Percentiles rank a stretch among this genome's conserved stretches.
phyloP scores from a whole-genome alignment of 2,797 vertebrate species.

The Trichosurus vulpecula region DNA sequence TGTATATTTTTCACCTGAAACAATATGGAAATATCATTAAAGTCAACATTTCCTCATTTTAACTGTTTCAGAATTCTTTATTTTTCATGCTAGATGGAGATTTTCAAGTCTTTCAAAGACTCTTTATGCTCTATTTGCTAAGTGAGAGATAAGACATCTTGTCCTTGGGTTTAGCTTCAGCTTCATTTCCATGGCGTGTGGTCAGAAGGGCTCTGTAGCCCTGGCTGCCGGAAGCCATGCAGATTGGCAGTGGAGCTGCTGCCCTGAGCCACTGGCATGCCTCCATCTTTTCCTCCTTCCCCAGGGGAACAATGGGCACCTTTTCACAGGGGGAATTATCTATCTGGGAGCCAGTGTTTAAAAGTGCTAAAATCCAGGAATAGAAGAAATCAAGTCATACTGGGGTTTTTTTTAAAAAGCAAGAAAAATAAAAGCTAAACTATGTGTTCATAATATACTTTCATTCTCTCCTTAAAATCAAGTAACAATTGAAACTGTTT shows the following conservation, averaged over 20 bases:
- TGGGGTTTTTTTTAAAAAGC: neutral
- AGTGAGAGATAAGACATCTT: neutral
- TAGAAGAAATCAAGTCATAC: slow-evolving; percentile 9
- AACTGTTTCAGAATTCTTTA: neutral
- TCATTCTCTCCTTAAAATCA: slow-evolving; percentile 33
- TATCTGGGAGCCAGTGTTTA: neutral
- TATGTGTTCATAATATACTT: neutral
- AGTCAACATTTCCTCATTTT: neutral
- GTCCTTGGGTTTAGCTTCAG: neutral
- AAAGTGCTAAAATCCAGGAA: slow-evolving; percentile 9
- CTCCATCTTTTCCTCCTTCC: neutral
- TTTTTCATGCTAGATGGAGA: neutral
- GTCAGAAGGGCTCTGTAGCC: neutral
- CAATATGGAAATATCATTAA: neutral
- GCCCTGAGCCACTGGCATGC: neutral
- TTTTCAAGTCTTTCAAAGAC: neutral
- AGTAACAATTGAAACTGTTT: slow-evolving; percentile 16
- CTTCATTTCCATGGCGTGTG: neutral
- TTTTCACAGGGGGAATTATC: neutral
- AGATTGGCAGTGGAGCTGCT: too few relatives aligned
- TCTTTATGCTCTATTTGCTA: neutral
- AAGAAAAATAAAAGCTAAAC: slow-evolving; percentile 46
- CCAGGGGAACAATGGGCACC: too few relatives aligned
- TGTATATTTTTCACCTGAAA: neutral
- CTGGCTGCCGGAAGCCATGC: neutral